phyloP scores from a whole-genome alignment of 2,113 vertebrate genomes.

The Atractosteus spatula region DNA sequence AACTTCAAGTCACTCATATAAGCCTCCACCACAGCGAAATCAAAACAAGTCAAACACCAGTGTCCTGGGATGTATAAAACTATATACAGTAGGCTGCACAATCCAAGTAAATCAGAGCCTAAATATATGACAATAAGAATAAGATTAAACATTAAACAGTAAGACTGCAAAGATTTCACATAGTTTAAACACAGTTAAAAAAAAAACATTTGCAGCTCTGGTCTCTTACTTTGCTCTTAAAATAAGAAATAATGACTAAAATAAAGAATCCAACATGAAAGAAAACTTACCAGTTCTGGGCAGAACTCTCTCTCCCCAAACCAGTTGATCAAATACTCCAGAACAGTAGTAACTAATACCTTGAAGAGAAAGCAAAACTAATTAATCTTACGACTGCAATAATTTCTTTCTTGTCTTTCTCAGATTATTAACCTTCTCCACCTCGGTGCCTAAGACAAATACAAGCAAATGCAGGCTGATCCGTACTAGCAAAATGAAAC shows the following conservation, averaged over 20 bases:
- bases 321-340: constrained; percentile 88
- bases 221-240: too few relatives aligned
- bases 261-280: constrained; percentile 11
- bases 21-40: too few relatives aligned
- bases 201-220: background rate
- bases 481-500: background rate
- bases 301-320: constrained; percentile 86
- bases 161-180: too few relatives aligned
- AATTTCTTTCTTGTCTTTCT: background rate
- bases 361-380: constrained; percentile 47
- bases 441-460: too few relatives aligned
- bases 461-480: too few relatives aligned
- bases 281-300: constrained; percentile 83
- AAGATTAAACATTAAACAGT: too few relatives aligned
- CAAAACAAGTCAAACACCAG: too few relatives aligned
- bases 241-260: background rate
- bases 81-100: too few relatives aligned
- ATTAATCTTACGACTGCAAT: background rate
- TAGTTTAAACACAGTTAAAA: background rate
- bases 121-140: too few relatives aligned
- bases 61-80: too few relatives aligned
- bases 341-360: constrained; percentile 81
- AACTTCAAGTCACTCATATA: too few relatives aligned
- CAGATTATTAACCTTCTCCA: background rate
- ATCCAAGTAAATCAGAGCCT: too few relatives aligned